Percentiles rank a stretch among this genome's conserved stretches.
Evolutionary conservation across 1,140 invertebrate species (phyloP).

Genomic region (Gonatopus flavifemur): DNA sequence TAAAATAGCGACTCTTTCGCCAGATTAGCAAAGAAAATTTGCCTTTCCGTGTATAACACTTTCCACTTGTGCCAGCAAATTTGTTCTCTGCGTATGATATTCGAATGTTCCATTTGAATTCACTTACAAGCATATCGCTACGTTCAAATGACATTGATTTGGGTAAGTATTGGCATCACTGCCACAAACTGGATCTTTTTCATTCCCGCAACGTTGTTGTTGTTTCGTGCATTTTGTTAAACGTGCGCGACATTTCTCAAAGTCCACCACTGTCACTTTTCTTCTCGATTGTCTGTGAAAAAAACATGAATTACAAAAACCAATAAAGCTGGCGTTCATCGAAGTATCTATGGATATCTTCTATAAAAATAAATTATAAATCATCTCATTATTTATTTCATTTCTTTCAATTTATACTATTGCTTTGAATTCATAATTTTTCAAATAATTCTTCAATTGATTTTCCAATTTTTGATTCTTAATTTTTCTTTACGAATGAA

Average conservation of each 20-base stretch:
- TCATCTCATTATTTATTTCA: too few species aligned
- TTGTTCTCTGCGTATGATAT: too few species aligned
- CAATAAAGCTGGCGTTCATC: background rate
- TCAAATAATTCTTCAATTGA: too few species aligned
- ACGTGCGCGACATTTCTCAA: conserved; percentile 74
- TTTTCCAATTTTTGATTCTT: too few species aligned
- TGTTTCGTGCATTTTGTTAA: conserved; percentile 73
- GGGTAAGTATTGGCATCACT: conserved; percentile 81
- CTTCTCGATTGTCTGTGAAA: conserved; percentile 54
- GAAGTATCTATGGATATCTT: background rate
- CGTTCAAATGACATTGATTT: conserved; percentile 78
- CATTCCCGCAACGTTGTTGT: conserved; percentile 62
- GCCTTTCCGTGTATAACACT: too few species aligned
- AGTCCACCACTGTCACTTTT: conserved; percentile 69
- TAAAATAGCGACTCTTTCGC: too few species aligned
- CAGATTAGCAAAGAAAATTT: too few species aligned
- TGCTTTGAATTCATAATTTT: too few species aligned
- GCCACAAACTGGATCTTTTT: conserved; percentile 77
- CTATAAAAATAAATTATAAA: too few species aligned
- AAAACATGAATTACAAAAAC: background rate
- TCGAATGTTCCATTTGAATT: conserved; percentile 3
- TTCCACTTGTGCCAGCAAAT: too few species aligned
- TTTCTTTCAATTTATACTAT: too few species aligned
- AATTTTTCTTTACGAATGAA: too few species aligned
- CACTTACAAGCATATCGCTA: conserved; percentile 80